These are phyloP conservation scores for Elysia chlorotica DNA, from an alignment of 1,140 invertebrate genomes.

Conservation along the genomic window DNA sequence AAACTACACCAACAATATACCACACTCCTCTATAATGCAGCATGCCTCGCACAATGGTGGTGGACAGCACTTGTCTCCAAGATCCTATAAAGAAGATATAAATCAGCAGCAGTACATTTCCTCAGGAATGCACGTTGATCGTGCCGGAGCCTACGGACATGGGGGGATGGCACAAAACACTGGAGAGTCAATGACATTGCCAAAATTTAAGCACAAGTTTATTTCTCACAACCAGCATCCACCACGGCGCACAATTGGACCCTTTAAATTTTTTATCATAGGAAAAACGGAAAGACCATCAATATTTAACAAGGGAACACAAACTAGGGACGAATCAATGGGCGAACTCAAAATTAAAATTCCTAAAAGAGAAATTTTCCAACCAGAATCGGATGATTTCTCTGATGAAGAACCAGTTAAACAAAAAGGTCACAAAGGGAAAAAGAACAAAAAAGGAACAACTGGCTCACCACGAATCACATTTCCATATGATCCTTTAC, in stretches of 20 bases:
- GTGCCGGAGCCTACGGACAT: slow-evolving; percentile 1
- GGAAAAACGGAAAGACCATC: slow-evolving; percentile 15
- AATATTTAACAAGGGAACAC: slow-evolving; percentile 17
- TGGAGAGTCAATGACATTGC: slow-evolving; percentile 16
- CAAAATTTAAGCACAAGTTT: slow-evolving; percentile 23
- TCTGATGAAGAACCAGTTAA: slow-evolving; percentile 3
- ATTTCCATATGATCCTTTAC: slow-evolving; percentile 21
- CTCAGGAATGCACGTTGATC: slow-evolving; percentile 5
- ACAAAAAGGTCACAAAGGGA: neutral
- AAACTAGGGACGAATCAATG: slow-evolving; percentile 17
- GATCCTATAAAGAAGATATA: slow-evolving; percentile 18
- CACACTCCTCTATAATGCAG: slow-evolving; percentile 13
- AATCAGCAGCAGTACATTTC: slow-evolving; percentile 4
- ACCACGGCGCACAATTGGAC: slow-evolving; percentile 1
- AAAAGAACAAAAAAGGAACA: too few species aligned
- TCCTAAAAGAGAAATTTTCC: slow-evolving; percentile 15
- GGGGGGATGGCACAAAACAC: slow-evolving; percentile 3
- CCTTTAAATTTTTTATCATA: slow-evolving; percentile 21
- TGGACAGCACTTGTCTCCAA: slow-evolving; percentile 9
- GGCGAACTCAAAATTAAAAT: slow-evolving; percentile 25
- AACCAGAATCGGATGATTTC: slow-evolving; percentile 13
- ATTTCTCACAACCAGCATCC: slow-evolving; percentile 11
- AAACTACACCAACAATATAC: slow-evolving; percentile 14
- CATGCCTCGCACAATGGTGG: slow-evolving; percentile 18
- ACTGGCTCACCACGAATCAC: slow-evolving; percentile 20